These are phyloP conservation scores for Illadopsis cleaveri DNA, from an alignment of 2,113 vertebrate species.

Conservation along the genomic window DNA sequence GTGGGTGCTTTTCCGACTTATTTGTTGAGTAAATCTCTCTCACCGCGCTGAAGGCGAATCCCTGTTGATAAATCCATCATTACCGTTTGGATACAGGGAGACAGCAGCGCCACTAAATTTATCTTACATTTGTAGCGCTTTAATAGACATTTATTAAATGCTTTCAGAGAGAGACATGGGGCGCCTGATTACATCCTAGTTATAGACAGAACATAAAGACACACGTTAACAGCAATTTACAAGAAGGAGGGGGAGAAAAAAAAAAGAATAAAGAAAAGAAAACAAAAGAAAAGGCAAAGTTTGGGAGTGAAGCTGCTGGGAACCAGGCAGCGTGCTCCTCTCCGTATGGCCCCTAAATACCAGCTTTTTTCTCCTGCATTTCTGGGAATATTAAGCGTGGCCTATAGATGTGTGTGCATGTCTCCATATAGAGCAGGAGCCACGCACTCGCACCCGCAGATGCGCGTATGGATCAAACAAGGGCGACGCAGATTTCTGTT, in stretches of 20 bases:
- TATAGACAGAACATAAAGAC: conserved; percentile 82
- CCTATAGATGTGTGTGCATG: background rate
- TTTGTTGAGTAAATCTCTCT: conserved; percentile 79
- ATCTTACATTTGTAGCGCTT: conserved; percentile 85
- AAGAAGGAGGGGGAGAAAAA: conserved; percentile 40
- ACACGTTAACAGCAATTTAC: conserved; percentile 80
- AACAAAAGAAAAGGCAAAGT: conserved; percentile 44
- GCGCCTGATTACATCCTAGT: conserved; percentile 84
- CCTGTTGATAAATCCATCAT: conserved; percentile 85
- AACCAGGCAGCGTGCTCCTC: background rate
- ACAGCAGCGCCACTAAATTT: conserved; percentile 83
- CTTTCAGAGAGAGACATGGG: conserved; percentile 84
- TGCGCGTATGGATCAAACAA: background rate
- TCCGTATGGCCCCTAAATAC: background rate
- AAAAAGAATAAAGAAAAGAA: conserved; percentile 24
- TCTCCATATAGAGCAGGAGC: background rate
- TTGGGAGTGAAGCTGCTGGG: conserved; percentile 6
- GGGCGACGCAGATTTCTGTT: background rate
- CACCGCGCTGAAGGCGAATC: conserved; percentile 78
- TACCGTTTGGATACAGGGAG: conserved; percentile 79
- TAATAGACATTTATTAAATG: conserved; percentile 91
- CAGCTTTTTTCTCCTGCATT: background rate
- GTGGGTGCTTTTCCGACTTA: conserved; percentile 71
- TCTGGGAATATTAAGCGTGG: conserved; percentile 8
- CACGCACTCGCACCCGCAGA: background rate